Percentiles rank a stretch among this genome's conserved stretches.
phyloP scores from a whole-genome alignment of 2,888 invertebrate genomes.

The Cactoblastis cactorum region DNA sequence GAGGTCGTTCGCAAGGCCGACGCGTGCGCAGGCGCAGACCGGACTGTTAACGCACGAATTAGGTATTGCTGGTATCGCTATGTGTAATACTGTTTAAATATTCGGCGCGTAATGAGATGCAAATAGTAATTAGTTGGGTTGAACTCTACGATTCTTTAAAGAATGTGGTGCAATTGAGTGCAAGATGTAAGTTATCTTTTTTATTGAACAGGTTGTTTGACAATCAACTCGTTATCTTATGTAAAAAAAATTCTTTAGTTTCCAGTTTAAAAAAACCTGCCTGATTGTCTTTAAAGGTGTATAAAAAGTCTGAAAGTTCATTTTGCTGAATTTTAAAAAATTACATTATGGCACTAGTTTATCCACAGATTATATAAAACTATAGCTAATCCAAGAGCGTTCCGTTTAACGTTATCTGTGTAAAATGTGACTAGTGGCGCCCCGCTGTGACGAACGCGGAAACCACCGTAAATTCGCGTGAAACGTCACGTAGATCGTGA shows the following conservation, averaged over 20 bases:
- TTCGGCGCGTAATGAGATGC: neutral
- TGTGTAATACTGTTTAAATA: neutral
- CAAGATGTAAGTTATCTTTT: neutral
- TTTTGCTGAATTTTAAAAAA: neutral
- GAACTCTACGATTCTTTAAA: neutral
- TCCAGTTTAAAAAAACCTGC: too few species aligned
- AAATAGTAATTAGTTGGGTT: neutral
- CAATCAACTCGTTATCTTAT: too few species aligned
- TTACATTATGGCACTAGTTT: neutral
- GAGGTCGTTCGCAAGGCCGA: slow-evolving; percentile 52
- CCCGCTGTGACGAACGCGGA: slow-evolving; percentile 12
- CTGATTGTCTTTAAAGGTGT: too few species aligned
- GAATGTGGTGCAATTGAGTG: neutral
- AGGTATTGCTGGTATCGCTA: neutral
- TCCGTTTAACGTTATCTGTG: slow-evolving; percentile 1
- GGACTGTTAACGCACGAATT: slow-evolving; percentile 11
- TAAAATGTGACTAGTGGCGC: slow-evolving; percentile 10
- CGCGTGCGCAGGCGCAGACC: slow-evolving; percentile 5
- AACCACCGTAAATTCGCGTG: slow-evolving; percentile 4
- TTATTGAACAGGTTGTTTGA: neutral
- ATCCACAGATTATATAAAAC: neutral
- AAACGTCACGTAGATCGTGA: slow-evolving; percentile 5
- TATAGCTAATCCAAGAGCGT: neutral
- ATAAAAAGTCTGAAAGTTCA: neutral
- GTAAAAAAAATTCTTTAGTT: too few species aligned